These are phyloP conservation scores for Nothobranchius kuhntae DNA, from an alignment of 2,113 vertebrate species.

Conservation along the genomic window DNA sequence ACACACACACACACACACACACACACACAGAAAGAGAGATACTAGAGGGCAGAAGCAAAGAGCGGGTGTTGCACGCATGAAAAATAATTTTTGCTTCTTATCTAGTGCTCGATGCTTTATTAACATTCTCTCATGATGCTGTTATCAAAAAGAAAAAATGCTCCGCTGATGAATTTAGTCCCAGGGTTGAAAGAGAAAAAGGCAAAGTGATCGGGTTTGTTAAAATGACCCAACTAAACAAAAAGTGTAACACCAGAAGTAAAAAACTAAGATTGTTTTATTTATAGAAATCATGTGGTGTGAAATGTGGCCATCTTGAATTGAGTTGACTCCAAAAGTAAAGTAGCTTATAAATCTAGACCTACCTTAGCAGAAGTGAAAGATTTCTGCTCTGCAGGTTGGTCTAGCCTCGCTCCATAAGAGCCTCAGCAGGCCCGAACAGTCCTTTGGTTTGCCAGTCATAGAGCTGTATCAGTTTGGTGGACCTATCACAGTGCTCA, in stretches of 20 bases:
- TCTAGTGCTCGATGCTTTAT: slow-evolving; percentile 55
- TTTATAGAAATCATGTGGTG: too few species aligned
- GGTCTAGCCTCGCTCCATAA: too few species aligned
- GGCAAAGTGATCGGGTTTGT: slow-evolving; percentile 23
- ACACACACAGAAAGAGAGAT: not conserved
- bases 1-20: slow-evolving; percentile 8
- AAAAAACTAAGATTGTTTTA: not conserved
- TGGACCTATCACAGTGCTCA: too few species aligned
- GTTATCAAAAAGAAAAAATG: slow-evolving; percentile 30
- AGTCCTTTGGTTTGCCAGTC: too few species aligned
- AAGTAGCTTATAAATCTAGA: too few species aligned
- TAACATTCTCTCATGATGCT: slow-evolving; percentile 44
- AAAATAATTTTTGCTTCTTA: slow-evolving; percentile 57
- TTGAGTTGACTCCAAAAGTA: too few species aligned
- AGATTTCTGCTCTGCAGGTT: too few species aligned
- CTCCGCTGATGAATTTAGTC: slow-evolving; percentile 32
- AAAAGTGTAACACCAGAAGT: slow-evolving; percentile 2
- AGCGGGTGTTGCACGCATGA: slow-evolving; percentile 53
- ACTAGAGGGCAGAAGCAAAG: slow-evolving; percentile 51
- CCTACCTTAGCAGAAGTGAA: too few species aligned
- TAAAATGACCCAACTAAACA: not conserved
- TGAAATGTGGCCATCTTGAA: too few species aligned
- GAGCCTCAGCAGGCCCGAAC: too few species aligned
- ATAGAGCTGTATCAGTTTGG: too few species aligned
- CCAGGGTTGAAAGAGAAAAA: slow-evolving; percentile 15